Percentiles rank a stretch among this genome's conserved stretches.
phyloP scores from a whole-genome alignment of 2,797 vertebrate species.

The Phoebastria nigripes region DNA sequence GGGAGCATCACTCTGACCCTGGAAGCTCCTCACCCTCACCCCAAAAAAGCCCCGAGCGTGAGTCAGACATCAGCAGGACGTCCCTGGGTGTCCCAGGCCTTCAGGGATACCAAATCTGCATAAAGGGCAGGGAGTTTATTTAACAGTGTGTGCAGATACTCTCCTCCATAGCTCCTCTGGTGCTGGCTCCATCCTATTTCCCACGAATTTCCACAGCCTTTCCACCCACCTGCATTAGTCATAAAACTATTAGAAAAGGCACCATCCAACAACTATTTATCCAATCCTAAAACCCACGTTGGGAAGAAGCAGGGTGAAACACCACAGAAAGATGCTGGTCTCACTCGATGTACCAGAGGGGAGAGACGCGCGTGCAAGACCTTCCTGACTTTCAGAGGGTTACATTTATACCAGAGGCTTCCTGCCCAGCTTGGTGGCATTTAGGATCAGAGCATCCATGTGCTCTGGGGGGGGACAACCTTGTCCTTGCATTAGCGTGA shows the following conservation, averaged over 20 bases:
- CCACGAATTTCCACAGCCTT: not conserved
- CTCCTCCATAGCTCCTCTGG: not conserved
- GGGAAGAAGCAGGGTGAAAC: not conserved
- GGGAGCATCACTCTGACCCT: not conserved
- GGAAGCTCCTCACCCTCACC: not conserved
- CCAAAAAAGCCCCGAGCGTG: accelerated
- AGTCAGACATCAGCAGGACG: accelerated
- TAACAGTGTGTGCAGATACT: not conserved
- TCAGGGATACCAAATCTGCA: not conserved
- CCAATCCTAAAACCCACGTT: not conserved
- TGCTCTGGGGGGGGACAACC: not conserved
- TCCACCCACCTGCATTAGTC: not conserved
- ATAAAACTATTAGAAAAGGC: not conserved
- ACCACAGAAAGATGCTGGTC: not conserved
- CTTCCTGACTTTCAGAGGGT: not conserved
- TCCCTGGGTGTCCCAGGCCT: not conserved
- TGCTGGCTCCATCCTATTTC: not conserved
- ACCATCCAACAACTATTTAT: not conserved
- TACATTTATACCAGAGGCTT: not conserved
- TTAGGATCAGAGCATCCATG: not conserved
- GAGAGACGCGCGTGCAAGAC: accelerated
- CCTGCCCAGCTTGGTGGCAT: not conserved
- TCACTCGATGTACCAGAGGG: too few species aligned
- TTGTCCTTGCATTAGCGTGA: not conserved
- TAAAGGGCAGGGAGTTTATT: not conserved